Conservation (phyloP, 2,797 vertebrate genomes). For the Myripristis murdjan region DNA sequence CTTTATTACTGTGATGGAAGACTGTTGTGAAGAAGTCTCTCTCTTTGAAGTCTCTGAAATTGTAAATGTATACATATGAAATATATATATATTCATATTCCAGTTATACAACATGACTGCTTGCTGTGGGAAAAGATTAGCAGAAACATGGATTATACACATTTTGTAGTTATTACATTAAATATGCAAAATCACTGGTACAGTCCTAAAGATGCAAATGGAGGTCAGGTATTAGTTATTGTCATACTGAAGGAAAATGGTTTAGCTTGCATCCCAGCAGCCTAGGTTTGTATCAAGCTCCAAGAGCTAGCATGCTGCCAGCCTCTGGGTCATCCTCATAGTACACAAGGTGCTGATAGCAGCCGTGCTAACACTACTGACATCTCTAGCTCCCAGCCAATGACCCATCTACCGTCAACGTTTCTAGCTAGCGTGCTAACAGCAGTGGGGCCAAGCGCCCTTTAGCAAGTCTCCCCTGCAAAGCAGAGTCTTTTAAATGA, state of each 20-base stretch:
- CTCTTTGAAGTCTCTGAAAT: too few relatives aligned
- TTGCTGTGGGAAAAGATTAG: too few relatives aligned
- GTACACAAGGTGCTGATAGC: conserved; percentile 44
- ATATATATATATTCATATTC: too few relatives aligned
- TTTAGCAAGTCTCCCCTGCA: conserved; percentile 84
- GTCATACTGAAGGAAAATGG: background rate
- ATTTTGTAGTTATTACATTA: too few relatives aligned
- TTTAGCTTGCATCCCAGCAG: background rate
- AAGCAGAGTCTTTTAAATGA: conserved; percentile 92
- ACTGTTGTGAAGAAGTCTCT: too few relatives aligned
- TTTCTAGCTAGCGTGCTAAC: conserved; percentile 87
- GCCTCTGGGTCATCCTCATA: conserved; percentile 40
- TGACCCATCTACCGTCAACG: conserved; percentile 75
- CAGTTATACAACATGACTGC: too few relatives aligned
- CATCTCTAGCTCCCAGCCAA: conserved; percentile 71
- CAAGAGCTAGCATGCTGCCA: conserved; percentile 42
- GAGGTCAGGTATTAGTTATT: background rate
- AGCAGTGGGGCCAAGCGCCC: conserved; percentile 84
- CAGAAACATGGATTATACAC: too few relatives aligned
- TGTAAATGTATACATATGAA: too few relatives aligned
- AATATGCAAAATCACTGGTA: too few relatives aligned
- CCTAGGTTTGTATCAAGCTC: background rate
- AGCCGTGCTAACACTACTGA: conserved; percentile 77
- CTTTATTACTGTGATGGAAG: too few relatives aligned
- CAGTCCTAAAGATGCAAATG: background rate